Conservation (phyloP, 2,888 invertebrate species). For the Cerastoderma edule region DNA sequence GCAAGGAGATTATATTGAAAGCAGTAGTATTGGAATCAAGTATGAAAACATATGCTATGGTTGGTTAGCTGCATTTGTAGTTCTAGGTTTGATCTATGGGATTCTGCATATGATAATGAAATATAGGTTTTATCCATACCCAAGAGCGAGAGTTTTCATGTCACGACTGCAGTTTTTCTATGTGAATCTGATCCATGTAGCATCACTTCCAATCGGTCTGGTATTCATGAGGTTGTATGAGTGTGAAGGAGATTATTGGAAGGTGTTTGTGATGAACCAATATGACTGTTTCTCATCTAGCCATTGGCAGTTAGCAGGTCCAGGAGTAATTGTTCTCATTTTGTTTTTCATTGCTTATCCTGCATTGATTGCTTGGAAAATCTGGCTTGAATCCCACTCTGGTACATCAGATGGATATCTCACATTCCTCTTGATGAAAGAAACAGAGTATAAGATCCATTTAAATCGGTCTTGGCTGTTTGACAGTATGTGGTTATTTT, state of each 20-base stretch:
- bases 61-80: conserved; percentile 66
- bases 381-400: conserved; percentile 68
- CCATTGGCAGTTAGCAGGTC: conserved; percentile 76
- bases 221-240: conserved; percentile 73
- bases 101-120: conserved; percentile 65
- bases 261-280: conserved; percentile 74
- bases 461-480: conserved; percentile 78
- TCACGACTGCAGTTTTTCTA: conserved; percentile 73
- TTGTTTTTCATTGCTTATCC: conserved; percentile 74
- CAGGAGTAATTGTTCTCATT: conserved; percentile 63
- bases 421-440: conserved; percentile 78
- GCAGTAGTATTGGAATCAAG: conserved; percentile 63
- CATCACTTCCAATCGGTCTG: conserved; percentile 76
- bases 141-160: conserved; percentile 68
- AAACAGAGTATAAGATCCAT: conserved; percentile 80
- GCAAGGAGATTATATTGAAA: conserved; percentile 72
- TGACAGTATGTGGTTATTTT: conserved; percentile 76
- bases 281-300: conserved; percentile 66
- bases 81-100: conserved; percentile 58
- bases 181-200: conserved; percentile 69
- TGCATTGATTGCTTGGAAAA: conserved; percentile 72
- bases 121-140: conserved; percentile 64
- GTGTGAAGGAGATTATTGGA: conserved; percentile 63
- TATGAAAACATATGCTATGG: conserved; percentile 71
- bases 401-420: conserved; percentile 75